Conservation (phyloP, 2,113 vertebrate species). For the Nansenia antarctica region DNA sequence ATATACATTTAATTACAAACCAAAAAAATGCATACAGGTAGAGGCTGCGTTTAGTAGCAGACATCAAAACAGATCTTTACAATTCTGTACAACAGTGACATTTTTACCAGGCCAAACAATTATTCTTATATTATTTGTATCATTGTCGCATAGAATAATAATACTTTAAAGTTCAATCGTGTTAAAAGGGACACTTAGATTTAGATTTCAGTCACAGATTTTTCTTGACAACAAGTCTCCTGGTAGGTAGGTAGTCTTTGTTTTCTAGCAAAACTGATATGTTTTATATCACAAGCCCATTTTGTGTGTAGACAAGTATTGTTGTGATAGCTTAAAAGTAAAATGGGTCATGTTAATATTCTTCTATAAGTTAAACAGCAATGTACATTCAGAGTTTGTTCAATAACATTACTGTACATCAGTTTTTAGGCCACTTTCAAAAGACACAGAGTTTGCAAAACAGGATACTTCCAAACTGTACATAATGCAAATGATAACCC, state of each 20-base stretch:
- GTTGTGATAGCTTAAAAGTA: neutral
- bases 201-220: too few species aligned
- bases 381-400: neutral
- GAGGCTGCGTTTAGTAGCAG: neutral
- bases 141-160: too few species aligned
- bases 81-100: neutral
- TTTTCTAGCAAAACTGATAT: neutral
- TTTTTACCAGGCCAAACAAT: neutral
- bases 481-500: slow-evolving; percentile 29
- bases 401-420: neutral
- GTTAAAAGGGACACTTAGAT: neutral
- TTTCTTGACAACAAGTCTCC: too few species aligned
- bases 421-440: slow-evolving; percentile 26
- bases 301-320: neutral
- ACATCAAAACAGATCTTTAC: too few species aligned
- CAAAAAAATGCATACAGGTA: too few species aligned
- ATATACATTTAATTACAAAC: slow-evolving; percentile 46
- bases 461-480: slow-evolving; percentile 25
- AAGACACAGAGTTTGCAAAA: slow-evolving; percentile 18
- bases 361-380: neutral
- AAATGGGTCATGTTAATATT: neutral
- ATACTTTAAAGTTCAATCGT: neutral
- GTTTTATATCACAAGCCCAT: neutral
- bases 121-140: too few species aligned
- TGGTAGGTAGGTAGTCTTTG: too few species aligned